A percentile compares a stretch with the other conserved stretches of the same genome.
These are phyloP conservation scores for Apis cerana DNA, from an alignment of 1,140 invertebrate genomes.

Conservation along the genomic window DNA sequence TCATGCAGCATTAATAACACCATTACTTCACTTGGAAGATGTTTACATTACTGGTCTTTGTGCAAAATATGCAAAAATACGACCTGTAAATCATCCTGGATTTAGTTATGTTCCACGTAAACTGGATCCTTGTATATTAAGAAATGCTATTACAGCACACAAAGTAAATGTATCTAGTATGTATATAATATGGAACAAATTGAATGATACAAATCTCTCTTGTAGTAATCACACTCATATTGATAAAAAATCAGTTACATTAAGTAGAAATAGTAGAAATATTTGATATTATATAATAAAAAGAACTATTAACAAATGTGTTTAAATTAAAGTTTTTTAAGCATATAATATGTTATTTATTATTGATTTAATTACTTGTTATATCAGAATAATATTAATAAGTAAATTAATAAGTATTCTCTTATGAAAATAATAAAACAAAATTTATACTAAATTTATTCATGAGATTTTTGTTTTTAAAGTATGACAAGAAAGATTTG, in stretches of 20 bases:
- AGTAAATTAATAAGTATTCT: not conserved
- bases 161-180: constrained; percentile 73
- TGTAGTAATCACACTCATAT: constrained; percentile 58
- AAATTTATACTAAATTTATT: not conserved
- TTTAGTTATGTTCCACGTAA: constrained; percentile 83
- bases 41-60: constrained; percentile 91
- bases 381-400: not conserved
- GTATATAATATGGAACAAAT: constrained; percentile 75
- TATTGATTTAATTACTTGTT: constrained; percentile 39
- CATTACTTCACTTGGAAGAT: constrained; percentile 91
- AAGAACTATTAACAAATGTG: constrained; percentile 62
- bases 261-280: constrained; percentile 68
- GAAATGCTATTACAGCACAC: constrained; percentile 75
- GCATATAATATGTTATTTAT: constrained; percentile 18
- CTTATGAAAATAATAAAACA: not conserved
- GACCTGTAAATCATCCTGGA: constrained; percentile 82
- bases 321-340: constrained; percentile 46
- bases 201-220: constrained; percentile 66
- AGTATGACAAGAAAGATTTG: constrained; percentile 7
- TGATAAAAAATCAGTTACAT: constrained; percentile 58
- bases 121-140: constrained; percentile 78
- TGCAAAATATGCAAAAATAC: constrained; percentile 79
- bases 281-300: constrained; percentile 68
- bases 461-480: not conserved
- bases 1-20: constrained; percentile 85